A percentile compares a stretch with the other conserved stretches of the same genome.
These are phyloP conservation scores for Chaetodon auriga DNA, from an alignment of 2,113 vertebrate genomes.

Conservation along the genomic window DNA sequence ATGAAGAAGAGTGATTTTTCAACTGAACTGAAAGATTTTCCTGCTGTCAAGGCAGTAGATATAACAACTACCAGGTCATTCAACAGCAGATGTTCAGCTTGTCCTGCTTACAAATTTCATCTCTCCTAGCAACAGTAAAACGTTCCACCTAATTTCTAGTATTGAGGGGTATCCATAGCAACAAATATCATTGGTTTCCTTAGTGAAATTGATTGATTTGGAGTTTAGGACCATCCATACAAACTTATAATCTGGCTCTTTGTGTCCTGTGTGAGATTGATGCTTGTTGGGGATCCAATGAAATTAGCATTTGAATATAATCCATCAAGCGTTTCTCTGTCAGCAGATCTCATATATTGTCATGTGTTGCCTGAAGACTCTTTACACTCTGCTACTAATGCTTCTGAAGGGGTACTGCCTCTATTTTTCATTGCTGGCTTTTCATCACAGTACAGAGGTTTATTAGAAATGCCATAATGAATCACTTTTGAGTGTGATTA, in stretches of 20 bases:
- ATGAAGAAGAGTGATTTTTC: no score
- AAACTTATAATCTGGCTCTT: neutral
- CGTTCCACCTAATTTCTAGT: neutral
- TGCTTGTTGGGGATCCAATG: neutral
- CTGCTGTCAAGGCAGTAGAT: no score
- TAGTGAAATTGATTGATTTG: neutral
- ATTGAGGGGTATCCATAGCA: constrained; percentile 10
- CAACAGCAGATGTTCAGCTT: no score
- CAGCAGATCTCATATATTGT: constrained; percentile 1
- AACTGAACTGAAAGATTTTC: no score
- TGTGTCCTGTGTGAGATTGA: neutral
- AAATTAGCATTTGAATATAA: constrained; percentile 18
- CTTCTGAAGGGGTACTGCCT: constrained; percentile 18
- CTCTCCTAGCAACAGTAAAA: constrained; percentile 18
- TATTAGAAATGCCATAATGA: constrained; percentile 67
- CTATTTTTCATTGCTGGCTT: constrained; percentile 43
- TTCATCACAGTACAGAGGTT: constrained; percentile 62
- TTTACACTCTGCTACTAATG: neutral
- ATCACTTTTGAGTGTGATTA: constrained; percentile 61
- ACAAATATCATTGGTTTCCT: neutral
- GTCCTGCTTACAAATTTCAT: neutral
- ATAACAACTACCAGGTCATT: no score
- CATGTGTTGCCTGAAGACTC: constrained; percentile 9
- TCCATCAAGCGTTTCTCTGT: constrained; percentile 7
- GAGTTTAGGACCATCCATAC: neutral